Conservation (phyloP, 2,113 vertebrate genomes). For the Lepisosteus oculatus region DNA sequence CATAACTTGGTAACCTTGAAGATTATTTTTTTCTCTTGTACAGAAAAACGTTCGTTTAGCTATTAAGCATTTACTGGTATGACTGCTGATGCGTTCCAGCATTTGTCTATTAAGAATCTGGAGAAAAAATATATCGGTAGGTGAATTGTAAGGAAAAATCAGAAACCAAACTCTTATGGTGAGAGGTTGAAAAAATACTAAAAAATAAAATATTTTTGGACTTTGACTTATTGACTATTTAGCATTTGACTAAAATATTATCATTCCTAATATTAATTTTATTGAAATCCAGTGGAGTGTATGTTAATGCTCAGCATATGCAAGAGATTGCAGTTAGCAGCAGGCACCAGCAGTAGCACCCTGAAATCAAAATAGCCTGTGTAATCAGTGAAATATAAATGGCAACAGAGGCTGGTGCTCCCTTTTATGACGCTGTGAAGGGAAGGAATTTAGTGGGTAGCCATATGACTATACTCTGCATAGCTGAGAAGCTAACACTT, state of each 20-base stretch:
- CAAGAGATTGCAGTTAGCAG: slow-evolving; percentile 46
- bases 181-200: too few relatives aligned
- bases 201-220: too few relatives aligned
- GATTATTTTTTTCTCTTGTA: slow-evolving; percentile 27
- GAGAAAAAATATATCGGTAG: slow-evolving; percentile 20
- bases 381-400: slow-evolving; percentile 64
- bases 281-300: slow-evolving; percentile 36
- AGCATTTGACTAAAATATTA: neutral
- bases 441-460: slow-evolving; percentile 43
- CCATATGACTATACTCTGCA: slow-evolving; percentile 39
- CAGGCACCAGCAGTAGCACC: slow-evolving; percentile 33
- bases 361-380: slow-evolving; percentile 64
- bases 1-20: too few relatives aligned
- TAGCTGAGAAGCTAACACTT: slow-evolving; percentile 53
- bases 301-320: slow-evolving; percentile 11
- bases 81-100: slow-evolving; percentile 68
- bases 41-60: slow-evolving; percentile 65
- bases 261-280: slow-evolving; percentile 33
- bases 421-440: slow-evolving; percentile 57
- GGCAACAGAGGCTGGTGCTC: slow-evolving; percentile 40
- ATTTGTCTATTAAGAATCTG: slow-evolving; percentile 58
- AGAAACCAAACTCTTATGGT: too few relatives aligned
- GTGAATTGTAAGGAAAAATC: too few relatives aligned
- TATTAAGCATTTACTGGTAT: slow-evolving; percentile 78
- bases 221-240: too few relatives aligned